Percentiles rank a stretch among this genome's conserved stretches.
phyloP scores from a whole-genome alignment of 1,140 invertebrate genomes.

The Limonius californicus region DNA sequence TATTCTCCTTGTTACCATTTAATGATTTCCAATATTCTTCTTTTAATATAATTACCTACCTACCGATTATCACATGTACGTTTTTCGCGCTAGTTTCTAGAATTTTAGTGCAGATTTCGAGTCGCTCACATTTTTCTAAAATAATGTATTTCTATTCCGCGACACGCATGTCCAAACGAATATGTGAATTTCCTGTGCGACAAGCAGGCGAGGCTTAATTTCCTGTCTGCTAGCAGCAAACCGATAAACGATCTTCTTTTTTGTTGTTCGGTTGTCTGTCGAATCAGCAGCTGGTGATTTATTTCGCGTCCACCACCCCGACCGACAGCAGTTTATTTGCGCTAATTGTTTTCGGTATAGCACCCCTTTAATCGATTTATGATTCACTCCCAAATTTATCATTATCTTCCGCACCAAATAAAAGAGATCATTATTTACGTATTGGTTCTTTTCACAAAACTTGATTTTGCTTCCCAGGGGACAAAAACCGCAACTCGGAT shows the following conservation, averaged over 20 bases:
- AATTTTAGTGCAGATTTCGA: too few relatives aligned
- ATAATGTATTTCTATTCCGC: background rate
- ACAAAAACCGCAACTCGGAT: too few relatives aligned
- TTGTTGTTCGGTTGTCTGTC: conserved; percentile 12
- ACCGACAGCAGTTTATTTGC: background rate
- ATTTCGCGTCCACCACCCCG: background rate
- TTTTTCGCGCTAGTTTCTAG: background rate
- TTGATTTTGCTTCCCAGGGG: too few relatives aligned
- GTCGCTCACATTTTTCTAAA: background rate
- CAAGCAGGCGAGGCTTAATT: conserved; percentile 24
- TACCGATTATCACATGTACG: too few relatives aligned
- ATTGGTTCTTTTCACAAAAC: background rate
- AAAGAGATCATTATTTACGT: background rate
- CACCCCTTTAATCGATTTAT: conserved; percentile 2
- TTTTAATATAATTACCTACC: too few relatives aligned
- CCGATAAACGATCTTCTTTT: conserved; percentile 23
- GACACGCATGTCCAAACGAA: conserved; percentile 10
- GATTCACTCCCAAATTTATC: background rate
- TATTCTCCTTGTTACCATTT: background rate
- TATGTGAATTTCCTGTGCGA: conserved; percentile 28
- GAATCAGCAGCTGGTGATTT: conserved; percentile 13
- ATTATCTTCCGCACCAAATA: background rate
- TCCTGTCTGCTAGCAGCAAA: conserved; percentile 24
- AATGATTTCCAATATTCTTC: background rate
- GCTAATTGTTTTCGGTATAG: conserved; percentile 2